Evolutionary conservation across 2,797 vertebrate species (phyloP).

Genomic region (Sebastes minor): DNA sequence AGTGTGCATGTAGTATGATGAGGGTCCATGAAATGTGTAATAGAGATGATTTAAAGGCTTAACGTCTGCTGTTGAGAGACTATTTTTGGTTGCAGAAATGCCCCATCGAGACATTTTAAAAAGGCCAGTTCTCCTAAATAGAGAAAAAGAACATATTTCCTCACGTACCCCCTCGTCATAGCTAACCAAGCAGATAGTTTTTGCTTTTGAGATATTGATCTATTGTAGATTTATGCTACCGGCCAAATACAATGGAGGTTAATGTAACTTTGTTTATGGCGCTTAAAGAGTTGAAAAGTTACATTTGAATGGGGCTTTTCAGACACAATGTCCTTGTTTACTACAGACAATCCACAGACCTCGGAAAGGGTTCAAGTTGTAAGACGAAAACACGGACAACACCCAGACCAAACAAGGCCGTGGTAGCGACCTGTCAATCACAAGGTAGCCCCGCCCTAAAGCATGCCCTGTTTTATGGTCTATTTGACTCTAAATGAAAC

Average conservation of each 20-base stretch:
- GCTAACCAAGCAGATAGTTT: not conserved
- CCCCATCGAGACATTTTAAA: not conserved
- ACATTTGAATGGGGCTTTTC: not conserved
- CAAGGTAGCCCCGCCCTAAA: too few species aligned
- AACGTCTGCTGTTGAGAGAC: not conserved
- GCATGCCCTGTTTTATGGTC: too few species aligned
- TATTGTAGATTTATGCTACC: not conserved
- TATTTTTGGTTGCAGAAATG: not conserved
- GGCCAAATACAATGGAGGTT: not conserved
- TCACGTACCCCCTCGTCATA: not conserved
- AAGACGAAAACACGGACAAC: too few species aligned
- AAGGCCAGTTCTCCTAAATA: not conserved
- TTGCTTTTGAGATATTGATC: not conserved
- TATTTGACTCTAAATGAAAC: too few species aligned
- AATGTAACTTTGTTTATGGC: not conserved
- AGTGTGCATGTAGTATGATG: not conserved
- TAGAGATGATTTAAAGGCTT: not conserved
- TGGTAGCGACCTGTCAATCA: too few species aligned
- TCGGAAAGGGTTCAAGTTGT: not conserved
- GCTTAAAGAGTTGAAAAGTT: not conserved
- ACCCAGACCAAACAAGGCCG: accelerated
- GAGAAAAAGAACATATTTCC: not conserved
- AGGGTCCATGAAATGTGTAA: conserved; percentile 1
- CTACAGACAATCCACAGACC: not conserved
- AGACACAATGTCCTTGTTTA: not conserved